Evolutionary conservation across 2,113 vertebrate species (phyloP), one percentile per base, ranked within the genome.

Genomic region (Pycnonotus jocosus): DNA sequence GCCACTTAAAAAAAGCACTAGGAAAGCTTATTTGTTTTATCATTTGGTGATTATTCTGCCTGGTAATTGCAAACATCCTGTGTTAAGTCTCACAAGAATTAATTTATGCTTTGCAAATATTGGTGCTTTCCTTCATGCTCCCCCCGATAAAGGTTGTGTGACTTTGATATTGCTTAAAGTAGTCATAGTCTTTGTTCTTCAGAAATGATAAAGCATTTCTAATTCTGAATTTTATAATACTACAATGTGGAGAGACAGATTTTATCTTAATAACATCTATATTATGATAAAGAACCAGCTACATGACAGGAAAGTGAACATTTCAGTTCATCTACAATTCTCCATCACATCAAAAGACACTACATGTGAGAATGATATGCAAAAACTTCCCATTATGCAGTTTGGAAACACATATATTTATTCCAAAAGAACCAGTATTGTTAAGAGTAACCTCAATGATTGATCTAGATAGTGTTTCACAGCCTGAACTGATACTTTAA

Each of bases 261-360:
- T 97, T 96, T 97, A 98, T 98, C 98, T 98, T 98, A 97, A 97
- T 97, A 98, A 96, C 86, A 81, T 96, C 92, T 97, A 94, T 95
- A 96, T 97, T 98, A 97, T 97, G 96, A 97, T 97, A 97, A 97
- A 97, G 92, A 96, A 81, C 86, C 81, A 86, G 72, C 94, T 95
- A 94, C 92, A 95, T 88, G 93, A 97, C 95, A 96, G 92, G 90
- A 92, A 95, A 97, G 91, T 10, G 86, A 97, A 91, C 83, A 90
- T 95, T 95, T 93, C 76, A 86, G 95, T 97, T 95, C 96, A 94
- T 96, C 93, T 93, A 33, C 82, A 96, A 95, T 54, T 94, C 93
- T 92, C 84, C 30, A 94, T 92, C 78, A 89, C 93, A 96, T 96
- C 92, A 95, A 93, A 96, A 89, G 94, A 93, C 42, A 58, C 73